Conservation (phyloP, 2,797 vertebrate genomes). For the Leuciscus waleckii region DNA sequence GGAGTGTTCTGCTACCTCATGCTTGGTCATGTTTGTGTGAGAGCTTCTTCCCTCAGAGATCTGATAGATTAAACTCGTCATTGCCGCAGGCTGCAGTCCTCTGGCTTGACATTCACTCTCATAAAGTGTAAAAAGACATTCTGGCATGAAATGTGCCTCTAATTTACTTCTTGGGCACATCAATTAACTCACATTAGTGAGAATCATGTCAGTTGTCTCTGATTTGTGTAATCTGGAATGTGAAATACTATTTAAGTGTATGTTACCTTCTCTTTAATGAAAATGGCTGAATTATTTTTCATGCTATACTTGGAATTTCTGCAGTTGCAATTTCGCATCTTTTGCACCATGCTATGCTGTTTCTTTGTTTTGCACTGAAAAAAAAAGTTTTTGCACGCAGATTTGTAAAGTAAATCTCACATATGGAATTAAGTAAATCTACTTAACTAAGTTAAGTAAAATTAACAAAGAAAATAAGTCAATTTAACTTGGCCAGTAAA, state of each 20-base stretch:
- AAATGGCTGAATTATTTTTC: background rate
- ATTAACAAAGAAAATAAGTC: too few relatives aligned
- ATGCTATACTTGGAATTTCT: background rate
- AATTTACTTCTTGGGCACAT: slow-evolving; percentile 24
- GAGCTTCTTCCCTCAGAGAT: slow-evolving; percentile 48
- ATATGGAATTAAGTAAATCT: too few relatives aligned
- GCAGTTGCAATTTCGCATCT: background rate
- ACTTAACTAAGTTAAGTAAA: too few relatives aligned
- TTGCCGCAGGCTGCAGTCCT: slow-evolving; percentile 29
- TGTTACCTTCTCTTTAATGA: slow-evolving; percentile 19
- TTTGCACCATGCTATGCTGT: background rate
- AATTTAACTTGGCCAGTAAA: too few relatives aligned
- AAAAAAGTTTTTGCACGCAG: too few relatives aligned
- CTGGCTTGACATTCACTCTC: slow-evolving; percentile 28
- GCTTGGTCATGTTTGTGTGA: slow-evolving; percentile 51
- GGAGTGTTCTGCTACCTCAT: slow-evolving; percentile 49
- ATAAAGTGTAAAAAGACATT: slow-evolving; percentile 19
- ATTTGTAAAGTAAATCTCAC: too few relatives aligned
- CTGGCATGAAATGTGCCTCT: slow-evolving; percentile 13
- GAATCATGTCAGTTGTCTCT: background rate
- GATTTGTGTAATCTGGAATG: slow-evolving; percentile 23
- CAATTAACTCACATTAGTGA: slow-evolving; percentile 39
- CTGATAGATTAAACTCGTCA: slow-evolving; percentile 40
- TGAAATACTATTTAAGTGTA: slow-evolving; percentile 23
- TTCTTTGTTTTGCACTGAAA: background rate